Base-by-base conservation (phyloP, 1,140 invertebrate genomes). In the Cydia splendana region DNA sequence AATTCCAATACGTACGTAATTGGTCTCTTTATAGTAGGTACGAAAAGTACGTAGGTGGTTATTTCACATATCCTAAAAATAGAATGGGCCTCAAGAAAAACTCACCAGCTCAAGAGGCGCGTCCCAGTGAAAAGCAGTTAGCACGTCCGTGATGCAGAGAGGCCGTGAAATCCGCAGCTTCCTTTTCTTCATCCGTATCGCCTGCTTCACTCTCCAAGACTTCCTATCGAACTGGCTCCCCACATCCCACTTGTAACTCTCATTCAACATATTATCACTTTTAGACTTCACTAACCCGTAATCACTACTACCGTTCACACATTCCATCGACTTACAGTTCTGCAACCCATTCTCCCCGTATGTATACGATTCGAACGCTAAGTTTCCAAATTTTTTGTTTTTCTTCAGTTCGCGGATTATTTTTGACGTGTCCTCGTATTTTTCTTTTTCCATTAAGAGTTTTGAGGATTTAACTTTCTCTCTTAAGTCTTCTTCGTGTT, bases 401-500 rank as follows among this genome's bases (percentile, higher is more conserved):
- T 76, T 74, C 78, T 82, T 83, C 7, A 82, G 75, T 73, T 84
- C 82, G 3, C 79, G 15, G 5, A 79, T 77, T 45, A 82, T n/a
- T 79, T 85, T 81, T 34, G 75, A 78, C 2, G 74, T 62, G 10
- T 77, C 80, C 7, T 81, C 78, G 42, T 65, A 76, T 77, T 84
- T 80, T 74, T 85, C 81, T 62, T 82, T 81, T 78, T 81, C 77
- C n/a, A 77, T 65, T 53, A 75, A 28, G 10, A 79, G 76, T 75
- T 79, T 81, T 34, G 73, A 57, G 48, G 65, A 48, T 42, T 79
- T 78, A 30, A 75, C 81, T 28, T 15, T 75, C 20, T 79, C 80
- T 71, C 80, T 81, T 45, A 90, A 67, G 24, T 83, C 74, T 38
- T 80, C 76, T 81, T 90, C 87, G 75, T 85, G 78, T 75, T 86